Conservation (phyloP, 2,797 vertebrate species). For the Semaprochilodus insignis region DNA sequence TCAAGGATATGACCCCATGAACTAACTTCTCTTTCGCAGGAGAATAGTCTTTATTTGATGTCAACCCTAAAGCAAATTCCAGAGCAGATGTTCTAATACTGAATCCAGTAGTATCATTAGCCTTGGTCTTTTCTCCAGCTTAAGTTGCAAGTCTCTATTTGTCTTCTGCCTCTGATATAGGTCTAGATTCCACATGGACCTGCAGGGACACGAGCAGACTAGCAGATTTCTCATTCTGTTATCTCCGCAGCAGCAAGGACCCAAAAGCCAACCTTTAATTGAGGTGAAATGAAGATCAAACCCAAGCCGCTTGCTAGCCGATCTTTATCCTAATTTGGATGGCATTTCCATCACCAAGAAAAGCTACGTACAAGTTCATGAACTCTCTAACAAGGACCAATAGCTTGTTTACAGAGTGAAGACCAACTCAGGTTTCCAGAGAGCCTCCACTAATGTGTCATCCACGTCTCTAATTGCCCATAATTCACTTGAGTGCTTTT, state of each 20-base stretch:
- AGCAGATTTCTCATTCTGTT: conserved; percentile 41
- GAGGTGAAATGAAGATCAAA: conserved; percentile 60
- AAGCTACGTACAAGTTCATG: conserved; percentile 32
- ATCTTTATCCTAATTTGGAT: conserved; percentile 36
- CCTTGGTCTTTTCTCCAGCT: conserved; percentile 18
- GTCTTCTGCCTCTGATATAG: conserved; percentile 35
- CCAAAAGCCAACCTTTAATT: conserved; percentile 52
- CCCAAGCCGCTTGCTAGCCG: conserved; percentile 44
- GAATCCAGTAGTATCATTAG: conserved; percentile 20
- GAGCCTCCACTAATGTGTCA: conserved; percentile 36
- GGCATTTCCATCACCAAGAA: conserved; percentile 24
- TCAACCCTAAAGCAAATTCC: conserved; percentile 1
- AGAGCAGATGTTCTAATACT: conserved; percentile 13
- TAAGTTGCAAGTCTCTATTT: conserved; percentile 37
- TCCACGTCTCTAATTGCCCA: conserved; percentile 65
- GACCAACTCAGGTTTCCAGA: conserved; percentile 38
- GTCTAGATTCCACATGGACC: conserved; percentile 23
- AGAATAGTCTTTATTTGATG: conserved; percentile 1
- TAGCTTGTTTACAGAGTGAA: conserved; percentile 37
- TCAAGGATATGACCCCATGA: background rate
- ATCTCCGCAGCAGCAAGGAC: conserved; percentile 49
- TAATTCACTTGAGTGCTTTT: conserved; percentile 70
- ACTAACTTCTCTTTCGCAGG: background rate
- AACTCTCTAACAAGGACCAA: conserved; percentile 35
- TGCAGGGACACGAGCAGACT: conserved; percentile 26